phyloP scores from a whole-genome alignment of 2,113 vertebrate genomes.

The Panurus biarmicus region DNA sequence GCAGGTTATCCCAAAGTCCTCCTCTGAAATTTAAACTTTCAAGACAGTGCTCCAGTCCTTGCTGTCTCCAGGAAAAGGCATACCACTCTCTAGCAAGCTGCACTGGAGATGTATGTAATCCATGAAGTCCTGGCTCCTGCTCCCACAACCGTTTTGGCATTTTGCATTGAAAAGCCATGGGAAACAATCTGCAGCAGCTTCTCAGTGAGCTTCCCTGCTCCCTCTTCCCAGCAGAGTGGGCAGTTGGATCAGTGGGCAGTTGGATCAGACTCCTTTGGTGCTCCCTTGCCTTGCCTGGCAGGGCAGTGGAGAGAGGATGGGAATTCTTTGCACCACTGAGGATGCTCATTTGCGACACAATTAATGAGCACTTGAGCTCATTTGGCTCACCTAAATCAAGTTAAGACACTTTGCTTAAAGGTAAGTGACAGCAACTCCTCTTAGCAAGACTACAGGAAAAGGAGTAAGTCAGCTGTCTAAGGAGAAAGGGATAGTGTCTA shows the following conservation, averaged over 20 bases:
- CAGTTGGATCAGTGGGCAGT: no score
- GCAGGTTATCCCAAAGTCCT: not conserved
- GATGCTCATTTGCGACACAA: not conserved
- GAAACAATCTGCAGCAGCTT: not conserved
- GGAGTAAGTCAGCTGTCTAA: not conserved
- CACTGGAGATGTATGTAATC: not conserved
- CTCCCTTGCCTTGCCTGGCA: accelerated
- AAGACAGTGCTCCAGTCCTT: not conserved
- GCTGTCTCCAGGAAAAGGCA: not conserved
- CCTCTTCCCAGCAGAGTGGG: not conserved
- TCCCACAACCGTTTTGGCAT: not conserved
- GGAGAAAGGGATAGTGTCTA: not conserved
- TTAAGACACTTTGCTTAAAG: not conserved
- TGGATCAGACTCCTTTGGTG: not conserved
- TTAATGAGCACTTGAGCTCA: not conserved
- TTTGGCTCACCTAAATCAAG: not conserved
- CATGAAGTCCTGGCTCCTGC: not conserved
- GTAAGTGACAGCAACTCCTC: not conserved
- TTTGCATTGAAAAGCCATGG: not conserved
- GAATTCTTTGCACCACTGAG: not conserved
- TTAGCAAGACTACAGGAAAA: not conserved
- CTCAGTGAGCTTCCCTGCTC: not conserved
- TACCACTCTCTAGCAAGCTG: not conserved
- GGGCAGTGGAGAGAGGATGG: not conserved
- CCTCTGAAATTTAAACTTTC: not conserved